Conservation (phyloP, 2,113 vertebrate genomes). For the Pavo muticus region DNA sequence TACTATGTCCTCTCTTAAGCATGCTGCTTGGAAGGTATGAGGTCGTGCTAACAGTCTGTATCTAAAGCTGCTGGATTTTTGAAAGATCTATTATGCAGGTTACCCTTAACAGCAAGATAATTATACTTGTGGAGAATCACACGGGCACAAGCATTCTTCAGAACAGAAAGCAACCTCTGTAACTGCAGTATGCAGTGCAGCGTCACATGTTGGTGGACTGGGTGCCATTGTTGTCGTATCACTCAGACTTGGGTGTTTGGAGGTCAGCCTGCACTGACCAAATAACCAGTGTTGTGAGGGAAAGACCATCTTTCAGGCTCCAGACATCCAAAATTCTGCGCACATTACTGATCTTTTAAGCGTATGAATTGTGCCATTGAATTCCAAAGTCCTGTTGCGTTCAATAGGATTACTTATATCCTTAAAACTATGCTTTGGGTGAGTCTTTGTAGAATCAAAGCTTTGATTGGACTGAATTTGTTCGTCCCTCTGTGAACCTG, state of each 20-base stretch:
- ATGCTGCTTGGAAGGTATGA: not conserved
- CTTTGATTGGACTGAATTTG: not conserved
- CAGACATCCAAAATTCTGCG: not conserved
- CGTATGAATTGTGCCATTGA: not conserved
- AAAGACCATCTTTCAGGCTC: not conserved
- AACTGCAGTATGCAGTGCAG: not conserved
- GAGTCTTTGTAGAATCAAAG: not conserved
- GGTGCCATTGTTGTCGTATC: not conserved
- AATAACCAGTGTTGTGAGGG: not conserved
- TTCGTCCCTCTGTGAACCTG: not conserved
- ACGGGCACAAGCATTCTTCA: not conserved
- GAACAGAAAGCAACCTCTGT: not conserved
- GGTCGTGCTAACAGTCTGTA: not conserved
- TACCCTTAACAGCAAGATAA: not conserved
- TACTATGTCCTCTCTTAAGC: not conserved
- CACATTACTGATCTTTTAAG: not conserved
- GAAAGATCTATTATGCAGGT: not conserved
- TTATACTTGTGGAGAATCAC: not conserved
- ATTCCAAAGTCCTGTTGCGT: not conserved
- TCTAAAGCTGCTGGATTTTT: not conserved
- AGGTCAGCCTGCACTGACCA: not conserved
- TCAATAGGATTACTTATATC: not conserved
- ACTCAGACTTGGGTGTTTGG: not conserved
- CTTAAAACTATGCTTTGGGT: not conserved
- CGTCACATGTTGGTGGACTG: accelerated